Percentiles rank a stretch among this genome's conserved stretches.
phyloP scores from a whole-genome alignment of 2,113 vertebrate species.

The Coreoperca whiteheadi region DNA sequence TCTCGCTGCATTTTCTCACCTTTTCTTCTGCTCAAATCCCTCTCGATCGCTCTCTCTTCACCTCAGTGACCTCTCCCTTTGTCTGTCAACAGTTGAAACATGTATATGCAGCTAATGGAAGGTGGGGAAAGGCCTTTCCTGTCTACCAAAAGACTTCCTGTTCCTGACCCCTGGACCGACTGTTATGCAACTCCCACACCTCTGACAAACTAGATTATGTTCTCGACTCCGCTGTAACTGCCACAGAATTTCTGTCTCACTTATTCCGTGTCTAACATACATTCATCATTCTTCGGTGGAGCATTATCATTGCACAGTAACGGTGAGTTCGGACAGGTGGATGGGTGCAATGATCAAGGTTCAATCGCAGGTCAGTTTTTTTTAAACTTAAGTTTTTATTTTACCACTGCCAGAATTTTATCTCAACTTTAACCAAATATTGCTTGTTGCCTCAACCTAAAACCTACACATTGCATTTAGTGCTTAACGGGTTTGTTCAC shows the following conservation, averaged over 20 bases:
- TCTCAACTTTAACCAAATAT: not conserved
- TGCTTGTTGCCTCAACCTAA: not conserved
- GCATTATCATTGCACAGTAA: not conserved
- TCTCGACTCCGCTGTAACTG: not conserved
- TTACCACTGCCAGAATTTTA: not conserved
- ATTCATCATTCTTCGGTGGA: not conserved
- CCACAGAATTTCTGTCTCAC: not conserved
- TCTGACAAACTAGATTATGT: constrained; percentile 28
- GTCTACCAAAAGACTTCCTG: constrained; percentile 66
- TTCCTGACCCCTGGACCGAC: constrained; percentile 29
- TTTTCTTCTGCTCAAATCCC: constrained; percentile 20
- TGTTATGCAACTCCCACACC: constrained; percentile 37
- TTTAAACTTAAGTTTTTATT: not conserved
- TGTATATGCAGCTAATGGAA: constrained; percentile 57
- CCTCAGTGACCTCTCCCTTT: constrained; percentile 46
- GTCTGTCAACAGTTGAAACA: constrained; percentile 47
- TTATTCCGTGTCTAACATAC: not conserved
- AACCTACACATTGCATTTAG: too few relatives aligned
- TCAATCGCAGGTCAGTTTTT: not conserved
- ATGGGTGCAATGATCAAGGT: not conserved
- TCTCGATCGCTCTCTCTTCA: constrained; percentile 44
- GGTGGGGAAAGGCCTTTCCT: constrained; percentile 72
- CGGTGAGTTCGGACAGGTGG: not conserved
- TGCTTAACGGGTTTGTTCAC: too few relatives aligned
- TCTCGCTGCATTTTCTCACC: not conserved